These are phyloP conservation scores for Dicentrarchus labrax DNA, from an alignment of 2,113 vertebrate genomes.

Conservation along the genomic window DNA sequence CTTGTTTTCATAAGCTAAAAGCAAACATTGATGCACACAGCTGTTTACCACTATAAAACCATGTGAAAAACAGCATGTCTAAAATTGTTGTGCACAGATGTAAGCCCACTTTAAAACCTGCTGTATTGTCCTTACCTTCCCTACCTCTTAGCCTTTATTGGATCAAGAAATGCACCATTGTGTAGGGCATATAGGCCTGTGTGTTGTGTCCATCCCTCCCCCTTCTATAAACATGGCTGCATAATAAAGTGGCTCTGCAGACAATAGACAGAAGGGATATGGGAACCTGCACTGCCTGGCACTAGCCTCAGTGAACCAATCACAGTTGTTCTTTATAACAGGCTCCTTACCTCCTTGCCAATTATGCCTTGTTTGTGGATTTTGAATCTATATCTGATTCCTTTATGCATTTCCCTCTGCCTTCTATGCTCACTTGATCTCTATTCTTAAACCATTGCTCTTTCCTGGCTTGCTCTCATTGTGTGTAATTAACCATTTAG, in stretches of 20 bases:
- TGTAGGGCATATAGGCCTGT: constrained; percentile 34
- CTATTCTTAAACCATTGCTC: constrained; percentile 37
- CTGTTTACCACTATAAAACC: not conserved
- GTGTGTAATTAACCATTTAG: constrained; percentile 77
- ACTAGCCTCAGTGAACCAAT: constrained; percentile 54
- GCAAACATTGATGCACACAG: not conserved
- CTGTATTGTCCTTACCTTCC: not conserved
- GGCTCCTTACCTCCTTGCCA: constrained; percentile 4
- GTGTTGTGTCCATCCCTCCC: constrained; percentile 55
- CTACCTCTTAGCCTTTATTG: constrained; percentile 11
- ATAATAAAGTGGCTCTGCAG: constrained; percentile 72
- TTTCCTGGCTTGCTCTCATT: constrained; percentile 29
- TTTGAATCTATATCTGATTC: constrained; percentile 7
- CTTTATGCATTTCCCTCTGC: constrained; percentile 12
- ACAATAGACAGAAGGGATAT: constrained; percentile 74
- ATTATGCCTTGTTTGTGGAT: constrained; percentile 8
- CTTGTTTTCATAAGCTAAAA: constrained; percentile 4
- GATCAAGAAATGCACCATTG: constrained; percentile 56
- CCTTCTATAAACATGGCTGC: constrained; percentile 69
- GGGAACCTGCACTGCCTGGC: constrained; percentile 69
- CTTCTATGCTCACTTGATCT: constrained; percentile 4
- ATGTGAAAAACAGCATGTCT: not conserved
- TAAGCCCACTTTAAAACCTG: constrained; percentile 6
- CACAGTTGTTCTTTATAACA: constrained; percentile 26
- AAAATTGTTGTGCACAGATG: not conserved